phyloP scores from a whole-genome alignment of 2,888 invertebrate genomes.

The Fabriciana adippe region DNA sequence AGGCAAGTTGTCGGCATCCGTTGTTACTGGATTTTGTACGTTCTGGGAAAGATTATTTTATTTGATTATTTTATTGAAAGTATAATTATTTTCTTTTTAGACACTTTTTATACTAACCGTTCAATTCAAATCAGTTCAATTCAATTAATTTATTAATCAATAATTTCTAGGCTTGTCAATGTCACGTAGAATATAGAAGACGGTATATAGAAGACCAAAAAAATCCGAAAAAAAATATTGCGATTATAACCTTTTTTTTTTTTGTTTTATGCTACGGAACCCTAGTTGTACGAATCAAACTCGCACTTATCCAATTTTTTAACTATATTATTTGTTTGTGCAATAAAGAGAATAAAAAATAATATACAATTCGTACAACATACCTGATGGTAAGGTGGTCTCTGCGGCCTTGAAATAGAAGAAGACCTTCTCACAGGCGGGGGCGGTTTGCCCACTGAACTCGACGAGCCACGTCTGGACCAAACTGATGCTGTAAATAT shows the following conservation, averaged over 20 bases:
- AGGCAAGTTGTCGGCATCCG: slow-evolving; percentile 83
- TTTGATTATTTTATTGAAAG: too few species aligned
- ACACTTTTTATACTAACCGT: neutral
- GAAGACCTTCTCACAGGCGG: slow-evolving; percentile 93
- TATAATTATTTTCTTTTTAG: neutral
- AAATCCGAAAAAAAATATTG: too few species aligned
- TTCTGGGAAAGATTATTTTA: slow-evolving; percentile 53
- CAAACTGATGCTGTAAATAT: slow-evolving; percentile 66
- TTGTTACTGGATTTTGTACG: slow-evolving; percentile 49
- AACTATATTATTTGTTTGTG: too few species aligned
- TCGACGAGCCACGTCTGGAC: slow-evolving; percentile 82
- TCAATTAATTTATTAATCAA: too few species aligned
- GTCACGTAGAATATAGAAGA: too few species aligned
- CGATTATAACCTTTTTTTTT: too few species aligned
- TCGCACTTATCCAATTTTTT: neutral
- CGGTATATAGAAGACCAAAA: too few species aligned
- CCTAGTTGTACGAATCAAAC: neutral
- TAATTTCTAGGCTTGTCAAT: too few species aligned
- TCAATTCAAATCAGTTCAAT: too few species aligned
- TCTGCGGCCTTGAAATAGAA: slow-evolving; percentile 75
- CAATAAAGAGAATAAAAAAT: neutral
- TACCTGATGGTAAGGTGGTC: slow-evolving; percentile 41
- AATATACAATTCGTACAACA: neutral
- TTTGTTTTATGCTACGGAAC: too few species aligned
- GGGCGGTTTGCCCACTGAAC: slow-evolving; percentile 86